Percentiles rank a stretch among this genome's conserved stretches.
These are phyloP conservation scores for Drepana falcataria DNA, from an alignment of 2,888 invertebrate genomes.

Conservation along the genomic window DNA sequence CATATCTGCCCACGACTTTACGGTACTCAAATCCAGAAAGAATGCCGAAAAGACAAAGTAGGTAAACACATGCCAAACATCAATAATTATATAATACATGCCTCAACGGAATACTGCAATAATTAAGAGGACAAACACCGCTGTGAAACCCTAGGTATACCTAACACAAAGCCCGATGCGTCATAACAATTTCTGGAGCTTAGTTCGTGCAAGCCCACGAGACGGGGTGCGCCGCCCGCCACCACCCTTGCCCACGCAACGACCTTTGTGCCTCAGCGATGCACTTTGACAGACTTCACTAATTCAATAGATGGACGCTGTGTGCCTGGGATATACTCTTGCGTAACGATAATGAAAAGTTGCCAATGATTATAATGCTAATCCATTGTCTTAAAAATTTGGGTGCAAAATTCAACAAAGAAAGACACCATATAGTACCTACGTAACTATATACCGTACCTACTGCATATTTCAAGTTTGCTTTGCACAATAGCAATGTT, in stretches of 20 bases:
- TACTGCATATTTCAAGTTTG: too few species aligned
- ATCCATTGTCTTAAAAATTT: too few species aligned
- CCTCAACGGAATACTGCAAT: neutral
- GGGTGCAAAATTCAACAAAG: too few species aligned
- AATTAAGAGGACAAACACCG: neutral
- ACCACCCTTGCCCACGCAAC: constrained; percentile 71
- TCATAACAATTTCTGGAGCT: constrained; percentile 76
- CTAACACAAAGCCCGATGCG: constrained; percentile 64
- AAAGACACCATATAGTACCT: too few species aligned
- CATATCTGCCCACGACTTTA: too few species aligned
- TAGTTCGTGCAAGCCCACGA: constrained; percentile 62
- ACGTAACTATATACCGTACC: too few species aligned
- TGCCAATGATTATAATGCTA: neutral
- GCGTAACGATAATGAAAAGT: constrained; percentile 40
- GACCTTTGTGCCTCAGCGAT: constrained; percentile 76
- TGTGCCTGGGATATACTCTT: constrained; percentile 47
- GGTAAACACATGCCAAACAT: too few species aligned
- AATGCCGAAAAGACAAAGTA: too few species aligned
- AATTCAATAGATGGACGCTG: constrained; percentile 76
- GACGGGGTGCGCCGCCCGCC: constrained; percentile 34
- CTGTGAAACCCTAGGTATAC: constrained; percentile 11
- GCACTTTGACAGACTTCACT: constrained; percentile 78
- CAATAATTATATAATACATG: too few species aligned
- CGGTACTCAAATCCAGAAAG: too few species aligned
- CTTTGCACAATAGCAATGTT: too few species aligned